Evolutionary conservation across 2,888 invertebrate genomes (phyloP), one percentile per base, ranked within the genome.

Genomic region (Chloroclystis v-ata): DNA sequence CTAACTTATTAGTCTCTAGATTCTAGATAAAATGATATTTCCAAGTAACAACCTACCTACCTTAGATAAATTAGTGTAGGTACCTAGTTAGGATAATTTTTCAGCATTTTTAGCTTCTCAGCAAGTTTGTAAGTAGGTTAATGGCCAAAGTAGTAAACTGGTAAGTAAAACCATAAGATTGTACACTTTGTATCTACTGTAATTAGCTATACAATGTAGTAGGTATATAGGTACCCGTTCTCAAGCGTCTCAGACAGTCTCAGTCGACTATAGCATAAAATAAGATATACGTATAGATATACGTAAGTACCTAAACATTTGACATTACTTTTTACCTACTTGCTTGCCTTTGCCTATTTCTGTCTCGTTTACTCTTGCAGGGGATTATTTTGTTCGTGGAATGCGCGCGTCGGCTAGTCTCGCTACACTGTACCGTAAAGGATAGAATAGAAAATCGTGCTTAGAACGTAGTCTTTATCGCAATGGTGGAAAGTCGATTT

Each of bases 361-460:
- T 64, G 53, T 87, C 86, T 77, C 81, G 72, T 72, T 86, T 69
- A 61, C 78, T 78, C 84, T 59, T 72, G 70, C 65, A 66, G 75
- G 75, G 75, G 73, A 82, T 78, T 82, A 83, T 76, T 32, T 33
- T 78, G 78, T 81, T 78, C 78, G 68, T 69, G 82, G 85, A 86
- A 84, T 86, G 87, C 85, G 86, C 85, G 85, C 85, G 84, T 82
- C 86, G 86, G 69, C 77, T 77, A 84, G 85, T 84, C 86, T 86
- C 84, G 79, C 63, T 72, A 72, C 73, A 57, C 35, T n/a, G 43
- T 60, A 46, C 60, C 33, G 53, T 81, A 81, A 72, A 69, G 70
- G 44, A 55, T 55, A 73, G 54, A 69, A 66, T 74, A 54, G 54
- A 43, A 40, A 51, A 37, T 53, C 37, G 38, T 48, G 43, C 49